Evolutionary conservation across 1,140 invertebrate species (phyloP).

Genomic region (Polypedilum pembai): DNA sequence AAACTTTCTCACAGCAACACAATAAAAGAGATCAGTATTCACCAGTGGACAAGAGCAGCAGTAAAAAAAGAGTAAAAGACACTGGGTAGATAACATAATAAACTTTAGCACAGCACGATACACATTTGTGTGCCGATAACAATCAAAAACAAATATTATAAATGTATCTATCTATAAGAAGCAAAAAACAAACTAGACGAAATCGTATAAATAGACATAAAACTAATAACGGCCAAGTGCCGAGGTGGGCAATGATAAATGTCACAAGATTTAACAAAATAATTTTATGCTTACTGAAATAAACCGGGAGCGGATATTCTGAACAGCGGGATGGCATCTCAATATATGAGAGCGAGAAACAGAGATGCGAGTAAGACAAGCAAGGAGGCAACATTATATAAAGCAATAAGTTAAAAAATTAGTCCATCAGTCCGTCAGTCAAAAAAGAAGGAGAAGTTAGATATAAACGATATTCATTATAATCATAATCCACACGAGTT

Average conservation of each 20-base stretch:
- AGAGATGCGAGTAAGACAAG: too few relatives aligned
- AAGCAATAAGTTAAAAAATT: too few relatives aligned
- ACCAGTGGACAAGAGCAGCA: too few relatives aligned
- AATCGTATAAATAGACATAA: not conserved
- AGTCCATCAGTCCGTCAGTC: too few relatives aligned
- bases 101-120: slow-evolving; percentile 4
- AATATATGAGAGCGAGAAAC: too few relatives aligned
- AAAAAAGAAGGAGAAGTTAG: too few relatives aligned
- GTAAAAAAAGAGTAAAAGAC: too few relatives aligned
- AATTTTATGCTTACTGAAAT: slow-evolving; percentile 26
- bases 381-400: too few relatives aligned
- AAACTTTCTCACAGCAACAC: not conserved
- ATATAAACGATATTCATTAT: too few relatives aligned
- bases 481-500: too few relatives aligned
- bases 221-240: not conserved
- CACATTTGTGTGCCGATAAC: not conserved
- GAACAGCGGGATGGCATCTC: not conserved
- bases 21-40: not conserved
- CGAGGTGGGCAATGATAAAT: slow-evolving; percentile 8
- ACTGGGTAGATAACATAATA: slow-evolving; percentile 6
- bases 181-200: not conserved
- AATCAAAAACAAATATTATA: not conserved
- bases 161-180: not conserved
- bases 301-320: slow-evolving; percentile 22
- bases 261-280: slow-evolving; percentile 26